Evolutionary conservation across 2,888 invertebrate genomes (phyloP).

Genomic region (Stenchaetothrips biformis): DNA sequence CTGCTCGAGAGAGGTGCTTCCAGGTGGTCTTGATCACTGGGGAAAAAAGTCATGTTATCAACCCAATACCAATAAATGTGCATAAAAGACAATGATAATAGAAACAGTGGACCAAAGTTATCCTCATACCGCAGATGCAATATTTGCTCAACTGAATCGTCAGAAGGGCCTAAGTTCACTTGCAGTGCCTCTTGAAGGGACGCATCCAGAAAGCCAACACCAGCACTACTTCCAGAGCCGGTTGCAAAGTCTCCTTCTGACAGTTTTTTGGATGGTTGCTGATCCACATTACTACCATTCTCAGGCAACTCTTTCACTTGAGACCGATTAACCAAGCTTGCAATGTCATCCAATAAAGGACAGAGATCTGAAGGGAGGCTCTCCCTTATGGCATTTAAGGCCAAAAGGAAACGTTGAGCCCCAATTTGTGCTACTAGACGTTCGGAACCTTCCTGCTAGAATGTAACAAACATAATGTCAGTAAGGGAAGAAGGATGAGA

Average conservation of each 20-base stretch:
- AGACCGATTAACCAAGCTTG: slow-evolving; percentile 44
- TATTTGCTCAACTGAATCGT: not conserved
- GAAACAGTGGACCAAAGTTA: not conserved
- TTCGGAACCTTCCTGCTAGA: slow-evolving; percentile 47
- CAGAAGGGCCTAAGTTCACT: not conserved
- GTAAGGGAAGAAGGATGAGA: too few species aligned
- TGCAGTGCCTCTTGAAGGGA: not conserved
- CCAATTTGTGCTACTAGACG: slow-evolving; percentile 53
- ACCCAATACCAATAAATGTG: not conserved
- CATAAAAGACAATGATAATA: not conserved
- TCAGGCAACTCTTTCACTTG: slow-evolving; percentile 30
- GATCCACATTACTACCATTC: not conserved
- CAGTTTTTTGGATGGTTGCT: not conserved
- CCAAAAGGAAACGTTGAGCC: slow-evolving; percentile 45
- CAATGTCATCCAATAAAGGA: slow-evolving; percentile 48
- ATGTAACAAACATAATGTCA: not conserved
- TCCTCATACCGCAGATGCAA: not conserved
- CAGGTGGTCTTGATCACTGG: slow-evolving; percentile 3
- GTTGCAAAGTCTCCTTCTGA: not conserved
- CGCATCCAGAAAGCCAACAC: not conserved
- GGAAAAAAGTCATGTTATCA: too few species aligned
- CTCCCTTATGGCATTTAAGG: slow-evolving; percentile 47
- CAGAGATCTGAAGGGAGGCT: slow-evolving; percentile 48
- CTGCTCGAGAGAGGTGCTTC: slow-evolving; percentile 35
- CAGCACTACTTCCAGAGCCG: not conserved